Evolutionary conservation across 2,797 vertebrate genomes (phyloP).

Genomic region (Aplochiton taeniatus): DNA sequence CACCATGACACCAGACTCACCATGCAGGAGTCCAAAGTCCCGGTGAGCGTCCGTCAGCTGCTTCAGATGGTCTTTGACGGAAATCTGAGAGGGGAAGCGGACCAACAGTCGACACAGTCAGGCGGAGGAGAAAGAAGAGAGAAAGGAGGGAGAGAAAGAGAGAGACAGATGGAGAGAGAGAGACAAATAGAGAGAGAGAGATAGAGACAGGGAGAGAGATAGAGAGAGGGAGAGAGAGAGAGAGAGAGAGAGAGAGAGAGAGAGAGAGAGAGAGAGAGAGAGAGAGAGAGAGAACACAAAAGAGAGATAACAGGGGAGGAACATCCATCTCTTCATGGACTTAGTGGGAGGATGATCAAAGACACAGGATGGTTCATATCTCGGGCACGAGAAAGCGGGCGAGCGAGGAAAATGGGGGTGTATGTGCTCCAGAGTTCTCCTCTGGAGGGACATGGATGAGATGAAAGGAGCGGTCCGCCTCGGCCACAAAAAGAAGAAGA

Average conservation of each 20-base stretch:
- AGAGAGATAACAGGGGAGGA: neutral
- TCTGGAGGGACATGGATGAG: neutral
- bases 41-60: slow-evolving; percentile 91
- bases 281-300: neutral
- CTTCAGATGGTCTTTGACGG: slow-evolving; percentile 87
- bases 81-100: slow-evolving; percentile 73
- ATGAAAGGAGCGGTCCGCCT: too few relatives aligned
- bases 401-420: too few relatives aligned
- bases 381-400: too few relatives aligned
- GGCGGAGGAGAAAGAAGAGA: neutral
- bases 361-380: too few relatives aligned
- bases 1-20: slow-evolving; percentile 74
- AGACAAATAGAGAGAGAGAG: neutral
- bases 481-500: too few relatives aligned
- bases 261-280: neutral
- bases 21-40: slow-evolving; percentile 89
- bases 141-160: neutral
- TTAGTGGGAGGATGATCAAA: neutral
- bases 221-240: neutral
- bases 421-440: neutral
- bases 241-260: neutral
- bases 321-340: too few relatives aligned
- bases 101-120: neutral
- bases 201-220: neutral
- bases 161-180: neutral